Percentiles rank a stretch among this genome's conserved stretches.
phyloP scores from a whole-genome alignment of 2,113 vertebrate species.

The Forbesichthys agassizii region DNA sequence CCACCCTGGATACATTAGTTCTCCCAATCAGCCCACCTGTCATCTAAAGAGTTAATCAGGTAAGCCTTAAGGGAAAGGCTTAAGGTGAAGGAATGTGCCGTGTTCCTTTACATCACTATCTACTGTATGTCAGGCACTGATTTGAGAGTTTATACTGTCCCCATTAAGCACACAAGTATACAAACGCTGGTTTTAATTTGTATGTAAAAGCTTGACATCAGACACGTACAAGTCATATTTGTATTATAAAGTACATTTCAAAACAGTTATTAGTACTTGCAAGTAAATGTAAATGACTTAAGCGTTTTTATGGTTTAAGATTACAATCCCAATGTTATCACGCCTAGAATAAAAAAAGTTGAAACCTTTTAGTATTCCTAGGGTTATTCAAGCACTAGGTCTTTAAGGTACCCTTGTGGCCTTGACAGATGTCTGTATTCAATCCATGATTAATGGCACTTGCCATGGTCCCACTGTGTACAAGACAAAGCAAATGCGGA shows the following conservation, averaged over 20 bases:
- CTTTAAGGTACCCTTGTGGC: background rate
- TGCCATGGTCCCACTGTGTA: constrained; percentile 10
- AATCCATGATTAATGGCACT: background rate
- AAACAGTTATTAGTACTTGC: too few species aligned
- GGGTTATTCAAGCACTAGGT: background rate
- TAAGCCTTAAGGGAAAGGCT: background rate
- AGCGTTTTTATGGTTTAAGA: too few species aligned
- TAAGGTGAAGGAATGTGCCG: constrained; percentile 15
- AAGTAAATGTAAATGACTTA: too few species aligned
- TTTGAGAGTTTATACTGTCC: background rate
- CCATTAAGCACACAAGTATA: background rate
- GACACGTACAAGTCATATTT: too few species aligned
- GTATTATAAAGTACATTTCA: too few species aligned
- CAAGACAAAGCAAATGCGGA: constrained; percentile 24
- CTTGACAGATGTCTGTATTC: constrained; percentile 1
- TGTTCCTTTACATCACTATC: too few species aligned
- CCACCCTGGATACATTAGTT: constrained; percentile 33
- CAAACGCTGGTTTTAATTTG: background rate
- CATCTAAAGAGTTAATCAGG: constrained; percentile 3
- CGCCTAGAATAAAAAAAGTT: background rate
- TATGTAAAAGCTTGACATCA: background rate
- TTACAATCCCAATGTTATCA: too few species aligned
- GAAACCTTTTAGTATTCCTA: constrained; percentile 1
- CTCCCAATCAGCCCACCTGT: constrained; percentile 55
- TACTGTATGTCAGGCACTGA: background rate